Conservation (phyloP, 2,797 vertebrate species). For the Austrolebias charrua region DNA sequence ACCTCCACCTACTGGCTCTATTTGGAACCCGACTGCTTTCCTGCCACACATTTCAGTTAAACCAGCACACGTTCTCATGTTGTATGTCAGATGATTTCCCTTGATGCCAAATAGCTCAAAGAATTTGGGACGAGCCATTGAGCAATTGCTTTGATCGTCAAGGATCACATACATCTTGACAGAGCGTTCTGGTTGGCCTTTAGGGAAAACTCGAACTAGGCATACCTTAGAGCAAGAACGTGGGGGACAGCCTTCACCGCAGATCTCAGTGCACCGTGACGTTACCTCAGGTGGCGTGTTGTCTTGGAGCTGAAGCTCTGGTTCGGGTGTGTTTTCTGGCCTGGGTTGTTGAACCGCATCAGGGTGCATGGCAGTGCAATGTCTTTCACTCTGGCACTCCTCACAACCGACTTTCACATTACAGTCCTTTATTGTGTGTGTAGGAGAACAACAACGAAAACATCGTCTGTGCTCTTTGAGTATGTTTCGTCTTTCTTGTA, state of each 20-base stretch:
- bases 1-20: background rate
- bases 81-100: background rate
- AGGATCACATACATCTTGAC: background rate
- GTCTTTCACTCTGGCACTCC: constrained; percentile 4
- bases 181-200: background rate
- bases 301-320: background rate
- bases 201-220: constrained; percentile 1
- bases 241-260: background rate
- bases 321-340: background rate
- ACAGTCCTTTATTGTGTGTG: background rate
- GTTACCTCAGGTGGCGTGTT: background rate
- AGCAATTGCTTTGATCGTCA: too few species aligned
- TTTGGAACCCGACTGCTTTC: background rate
- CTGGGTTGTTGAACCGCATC: background rate
- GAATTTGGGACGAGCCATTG: background rate
- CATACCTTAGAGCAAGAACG: constrained; percentile 8
- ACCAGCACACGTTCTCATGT: background rate
- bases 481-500: constrained; percentile 1
- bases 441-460: background rate
- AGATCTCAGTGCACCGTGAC: constrained; percentile 1
- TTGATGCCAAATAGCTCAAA: constrained; percentile 1
- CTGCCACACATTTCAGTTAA: background rate
- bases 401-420: background rate
- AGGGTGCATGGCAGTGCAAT: background rate
- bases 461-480: background rate